These are phyloP conservation scores for Hoplodrina ambigua DNA, from an alignment of 2,888 invertebrate species.

Conservation along the genomic window DNA sequence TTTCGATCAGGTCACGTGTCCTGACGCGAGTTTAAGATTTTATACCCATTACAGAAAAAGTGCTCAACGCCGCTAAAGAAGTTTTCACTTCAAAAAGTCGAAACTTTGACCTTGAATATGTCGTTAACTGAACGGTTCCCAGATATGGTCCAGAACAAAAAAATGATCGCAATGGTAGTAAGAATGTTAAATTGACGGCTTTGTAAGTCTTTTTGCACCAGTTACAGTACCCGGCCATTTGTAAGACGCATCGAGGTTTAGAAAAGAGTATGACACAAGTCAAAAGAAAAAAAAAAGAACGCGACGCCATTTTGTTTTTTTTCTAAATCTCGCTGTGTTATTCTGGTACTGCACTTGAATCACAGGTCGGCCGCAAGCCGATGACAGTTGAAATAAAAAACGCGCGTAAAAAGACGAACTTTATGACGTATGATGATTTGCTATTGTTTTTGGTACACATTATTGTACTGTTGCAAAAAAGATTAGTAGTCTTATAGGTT, in stretches of 20 bases:
- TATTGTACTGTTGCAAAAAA: not conserved
- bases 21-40: too few species aligned
- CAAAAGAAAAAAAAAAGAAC: too few species aligned
- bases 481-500: not conserved
- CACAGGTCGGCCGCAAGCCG: conserved; percentile 3
- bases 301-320: not conserved
- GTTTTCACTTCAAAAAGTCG: too few species aligned
- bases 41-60: too few species aligned
- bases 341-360: conserved; percentile 17
- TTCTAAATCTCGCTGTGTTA: not conserved
- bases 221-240: not conserved
- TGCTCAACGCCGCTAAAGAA: too few species aligned
- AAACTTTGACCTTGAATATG: too few species aligned
- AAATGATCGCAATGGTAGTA: too few species aligned
- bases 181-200: too few species aligned
- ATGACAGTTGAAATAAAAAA: conserved; percentile 14
- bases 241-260: conserved; percentile 1
- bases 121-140: too few species aligned
- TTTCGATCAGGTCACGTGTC: too few species aligned
- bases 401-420: not conserved
- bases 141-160: too few species aligned
- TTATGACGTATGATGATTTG: conserved; percentile 10
- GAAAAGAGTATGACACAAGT: not conserved
- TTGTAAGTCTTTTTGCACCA: too few species aligned
- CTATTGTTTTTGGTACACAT: conserved; percentile 22